These are phyloP conservation scores for Microcebus tavaratra DNA, from an alignment of 2,113 vertebrate species.

Conservation along the genomic window DNA sequence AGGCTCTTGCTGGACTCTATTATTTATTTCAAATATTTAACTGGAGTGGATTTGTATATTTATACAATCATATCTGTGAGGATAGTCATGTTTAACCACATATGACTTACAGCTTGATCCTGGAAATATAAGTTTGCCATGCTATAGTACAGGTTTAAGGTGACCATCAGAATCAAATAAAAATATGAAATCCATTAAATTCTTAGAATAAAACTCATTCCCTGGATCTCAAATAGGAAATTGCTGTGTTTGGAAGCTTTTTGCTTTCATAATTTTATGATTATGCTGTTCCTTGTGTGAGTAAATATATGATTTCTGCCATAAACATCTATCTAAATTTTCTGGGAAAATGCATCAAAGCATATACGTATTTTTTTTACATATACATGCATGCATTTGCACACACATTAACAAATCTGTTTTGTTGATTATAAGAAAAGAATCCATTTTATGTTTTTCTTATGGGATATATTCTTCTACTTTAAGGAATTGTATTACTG, in stretches of 20 bases:
- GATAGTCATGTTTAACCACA: conserved; percentile 47
- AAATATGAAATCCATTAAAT: conserved; percentile 71
- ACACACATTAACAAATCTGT: not conserved
- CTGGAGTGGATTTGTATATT: conserved; percentile 72
- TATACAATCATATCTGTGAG: conserved; percentile 41
- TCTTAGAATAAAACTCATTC: conserved; percentile 44
- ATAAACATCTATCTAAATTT: not conserved
- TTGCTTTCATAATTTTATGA: conserved; percentile 42
- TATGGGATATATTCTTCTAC: not conserved
- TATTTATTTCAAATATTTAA: conserved; percentile 78
- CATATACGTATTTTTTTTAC: not conserved
- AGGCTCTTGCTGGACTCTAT: conserved; percentile 59
- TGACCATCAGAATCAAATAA: conserved; percentile 59
- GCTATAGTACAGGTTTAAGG: conserved; percentile 43
- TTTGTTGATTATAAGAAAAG: conserved; percentile 5
- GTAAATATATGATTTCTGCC: conserved; percentile 59
- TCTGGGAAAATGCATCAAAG: not conserved
- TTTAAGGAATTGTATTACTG: conserved; percentile 8
- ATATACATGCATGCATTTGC: too few species aligned
- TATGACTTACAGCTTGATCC: conserved; percentile 63
- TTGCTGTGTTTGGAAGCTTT: not conserved
- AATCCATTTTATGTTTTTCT: conserved; percentile 40
- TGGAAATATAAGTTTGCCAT: conserved; percentile 51
- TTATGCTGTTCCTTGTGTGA: not conserved
- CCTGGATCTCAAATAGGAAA: conserved; percentile 29